Percentiles rank a stretch among this genome's conserved stretches.
phyloP scores from a whole-genome alignment of 2,113 vertebrate genomes.

The Dinomys branickii region DNA sequence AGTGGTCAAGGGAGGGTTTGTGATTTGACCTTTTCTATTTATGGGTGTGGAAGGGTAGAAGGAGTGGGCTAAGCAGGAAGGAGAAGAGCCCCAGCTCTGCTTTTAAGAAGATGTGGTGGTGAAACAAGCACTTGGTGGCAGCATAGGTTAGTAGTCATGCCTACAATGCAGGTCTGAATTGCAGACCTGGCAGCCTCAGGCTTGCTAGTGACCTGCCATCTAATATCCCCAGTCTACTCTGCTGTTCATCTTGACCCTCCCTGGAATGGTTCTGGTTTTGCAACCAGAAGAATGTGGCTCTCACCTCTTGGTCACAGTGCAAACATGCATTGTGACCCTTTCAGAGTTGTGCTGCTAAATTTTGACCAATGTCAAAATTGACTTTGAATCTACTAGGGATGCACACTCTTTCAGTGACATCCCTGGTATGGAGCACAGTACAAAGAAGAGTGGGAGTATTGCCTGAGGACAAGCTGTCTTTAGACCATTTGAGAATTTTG shows the following conservation, averaged over 20 bases:
- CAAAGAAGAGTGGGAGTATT: background rate
- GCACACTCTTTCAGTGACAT: too few species aligned
- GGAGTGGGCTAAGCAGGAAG: background rate
- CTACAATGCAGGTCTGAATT: too few species aligned
- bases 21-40: slow-evolving; percentile 78
- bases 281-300: fast-evolving
- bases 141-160: fast-evolving
- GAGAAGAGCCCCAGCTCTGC: background rate
- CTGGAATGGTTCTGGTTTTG: background rate
- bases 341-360: background rate
- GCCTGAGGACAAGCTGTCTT: background rate
- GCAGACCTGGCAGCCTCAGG: fast-evolving
- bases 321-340: too few species aligned
- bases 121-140: background rate
- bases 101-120: background rate
- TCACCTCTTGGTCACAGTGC: background rate
- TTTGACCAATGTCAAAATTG: background rate
- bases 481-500: background rate
- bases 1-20: slow-evolving; percentile 42
- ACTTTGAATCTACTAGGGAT: background rate
- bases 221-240: background rate
- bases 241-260: background rate
- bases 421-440: background rate
- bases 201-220: background rate
- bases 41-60: background rate